These are phyloP conservation scores for Vidua chalybeata DNA, from an alignment of 2,113 vertebrate genomes.

Conservation along the genomic window DNA sequence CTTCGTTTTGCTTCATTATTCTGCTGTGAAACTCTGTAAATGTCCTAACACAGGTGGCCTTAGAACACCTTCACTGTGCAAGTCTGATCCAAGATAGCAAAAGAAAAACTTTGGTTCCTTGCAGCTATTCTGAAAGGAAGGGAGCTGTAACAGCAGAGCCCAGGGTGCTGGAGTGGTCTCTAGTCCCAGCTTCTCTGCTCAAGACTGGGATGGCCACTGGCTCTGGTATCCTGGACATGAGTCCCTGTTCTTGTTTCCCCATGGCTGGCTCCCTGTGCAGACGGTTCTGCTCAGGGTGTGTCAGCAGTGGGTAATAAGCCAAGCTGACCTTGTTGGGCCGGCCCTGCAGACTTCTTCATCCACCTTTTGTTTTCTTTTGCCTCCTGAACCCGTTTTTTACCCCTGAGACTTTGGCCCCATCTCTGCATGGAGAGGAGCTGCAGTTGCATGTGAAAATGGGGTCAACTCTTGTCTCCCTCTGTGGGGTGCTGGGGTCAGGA, in stretches of 20 bases:
- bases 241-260: not conserved
- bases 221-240: not conserved
- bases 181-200: not conserved
- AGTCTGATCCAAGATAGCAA: constrained; percentile 10
- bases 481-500: not conserved
- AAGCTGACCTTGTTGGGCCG: not conserved
- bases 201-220: not conserved
- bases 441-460: too few relatives aligned
- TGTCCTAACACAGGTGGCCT: not conserved
- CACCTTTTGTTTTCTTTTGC: not conserved
- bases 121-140: not conserved
- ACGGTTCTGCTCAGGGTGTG: not conserved
- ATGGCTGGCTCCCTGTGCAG: not conserved
- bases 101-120: not conserved
- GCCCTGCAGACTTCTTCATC: not conserved
- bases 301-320: not conserved
- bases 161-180: not conserved
- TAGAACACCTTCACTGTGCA: not conserved
- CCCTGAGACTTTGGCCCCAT: not conserved
- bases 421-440: not conserved
- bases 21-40: constrained; percentile 10
- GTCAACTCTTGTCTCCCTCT: not conserved
- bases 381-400: not conserved
- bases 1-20: constrained; percentile 19
- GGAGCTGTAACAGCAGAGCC: not conserved